Evolutionary conservation across 2,888 invertebrate genomes (phyloP), one percentile per base, ranked within the genome.

Genomic region (Gymnosoma rotundatum): DNA sequence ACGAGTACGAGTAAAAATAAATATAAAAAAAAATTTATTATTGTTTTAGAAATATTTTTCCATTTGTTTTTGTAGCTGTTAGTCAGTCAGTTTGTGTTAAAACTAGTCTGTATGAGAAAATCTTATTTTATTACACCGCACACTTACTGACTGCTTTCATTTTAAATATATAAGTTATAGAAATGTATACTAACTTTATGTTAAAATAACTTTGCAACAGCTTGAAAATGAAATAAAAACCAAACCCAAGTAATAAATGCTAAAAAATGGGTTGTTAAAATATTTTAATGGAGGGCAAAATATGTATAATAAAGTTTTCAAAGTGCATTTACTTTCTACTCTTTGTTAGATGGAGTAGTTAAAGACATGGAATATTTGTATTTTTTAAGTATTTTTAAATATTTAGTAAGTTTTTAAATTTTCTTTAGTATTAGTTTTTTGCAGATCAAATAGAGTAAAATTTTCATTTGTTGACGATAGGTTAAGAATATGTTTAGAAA

Each of bases 201-300:
- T 73, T 76, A 36, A 69, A 70, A 45, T 72, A 67, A 63, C 67
- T 64, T 69, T 63, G 52, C 78, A 74, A 74, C 64, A 74, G 64
- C 78, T 20, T 36, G 36, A n/a, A 63, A 25, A 63, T 20, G 36
- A 56, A 63, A 25, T 25, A 25, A 25, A 60, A 64, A 66, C 74
- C 78, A 78, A 78, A 83, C 74, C 83, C 83, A 52, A 69, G 74
- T 78, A 83, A 83, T 83, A 83, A 83, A 83, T 70, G 74, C 45
- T 69, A 74, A 78, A 83, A 82, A 78, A 83, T 83, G 70, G 78
- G 60, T 83, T 83, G 63, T 70, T 64, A 83, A 83, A 83, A 75
- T 56, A 70, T 60, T 83, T 79, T 78, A 83, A 78, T 79, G 74
- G 74, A 74, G 74, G 69, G 38, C 50, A 21, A 70, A 25, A 48